These are phyloP conservation scores for Hemiscyllium ocellatum DNA, from an alignment of 2,113 vertebrate genomes.

Conservation along the genomic window DNA sequence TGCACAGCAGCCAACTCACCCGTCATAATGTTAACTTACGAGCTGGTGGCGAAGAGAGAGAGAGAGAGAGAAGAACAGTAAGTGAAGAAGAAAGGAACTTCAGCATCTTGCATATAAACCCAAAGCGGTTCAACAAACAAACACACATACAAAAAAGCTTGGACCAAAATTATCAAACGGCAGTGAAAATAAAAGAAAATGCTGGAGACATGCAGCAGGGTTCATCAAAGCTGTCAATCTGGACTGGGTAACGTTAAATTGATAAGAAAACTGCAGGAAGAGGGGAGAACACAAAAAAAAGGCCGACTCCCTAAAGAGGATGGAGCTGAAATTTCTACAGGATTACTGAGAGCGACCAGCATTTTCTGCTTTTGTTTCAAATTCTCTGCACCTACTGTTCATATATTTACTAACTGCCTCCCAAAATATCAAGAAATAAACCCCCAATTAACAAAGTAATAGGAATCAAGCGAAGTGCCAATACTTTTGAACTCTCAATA, in stretches of 20 bases:
- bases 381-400: background rate
- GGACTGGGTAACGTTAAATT: background rate
- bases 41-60: background rate
- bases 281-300: background rate
- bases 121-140: background rate
- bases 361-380: background rate
- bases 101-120: background rate
- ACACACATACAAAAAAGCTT: too few relatives aligned
- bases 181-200: background rate
- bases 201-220: background rate
- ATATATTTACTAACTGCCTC: background rate
- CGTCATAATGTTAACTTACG: conserved; percentile 6
- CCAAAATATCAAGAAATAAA: background rate
- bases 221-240: background rate
- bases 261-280: background rate
- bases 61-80: background rate
- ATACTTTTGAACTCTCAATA: background rate
- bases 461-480: background rate
- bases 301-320: background rate
- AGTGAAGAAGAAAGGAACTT: background rate
- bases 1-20: conserved; percentile 27
- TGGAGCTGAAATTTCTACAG: too few relatives aligned
- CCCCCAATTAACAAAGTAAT: background rate
- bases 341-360: background rate
- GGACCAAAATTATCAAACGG: background rate